Evolutionary conservation across 1,140 invertebrate genomes (phyloP).

Genomic region (Telenomus remus): DNA sequence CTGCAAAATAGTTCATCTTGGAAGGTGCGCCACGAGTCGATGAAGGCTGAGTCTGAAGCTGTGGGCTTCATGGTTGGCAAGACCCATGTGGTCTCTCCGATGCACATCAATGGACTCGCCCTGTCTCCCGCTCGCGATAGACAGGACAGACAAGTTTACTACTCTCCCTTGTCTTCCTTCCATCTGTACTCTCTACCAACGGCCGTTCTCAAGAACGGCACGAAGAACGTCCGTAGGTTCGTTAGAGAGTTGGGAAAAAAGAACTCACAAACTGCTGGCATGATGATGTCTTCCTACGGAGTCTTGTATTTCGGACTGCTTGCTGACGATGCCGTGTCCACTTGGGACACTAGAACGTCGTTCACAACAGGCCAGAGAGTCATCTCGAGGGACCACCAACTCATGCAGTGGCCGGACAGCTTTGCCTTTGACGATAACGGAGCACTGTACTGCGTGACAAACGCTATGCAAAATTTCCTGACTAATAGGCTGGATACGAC

Average conservation of each 20-base stretch:
- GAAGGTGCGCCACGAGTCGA: constrained; percentile 81
- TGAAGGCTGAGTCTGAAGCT: constrained; percentile 78
- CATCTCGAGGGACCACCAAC: constrained; percentile 79
- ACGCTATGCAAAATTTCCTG: constrained; percentile 80
- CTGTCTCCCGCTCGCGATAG: constrained; percentile 78
- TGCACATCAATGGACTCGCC: constrained; percentile 81
- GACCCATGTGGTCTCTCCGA: constrained; percentile 73
- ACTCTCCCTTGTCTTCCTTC: constrained; percentile 79
- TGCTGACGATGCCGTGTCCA: constrained; percentile 79
- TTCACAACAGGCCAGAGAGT: constrained; percentile 76
- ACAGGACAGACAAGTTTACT: constrained; percentile 78
- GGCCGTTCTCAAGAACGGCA: constrained; percentile 75
- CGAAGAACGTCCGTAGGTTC: constrained; percentile 63
- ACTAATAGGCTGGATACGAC: constrained; percentile 75
- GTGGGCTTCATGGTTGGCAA: constrained; percentile 78
- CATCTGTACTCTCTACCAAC: constrained; percentile 79
- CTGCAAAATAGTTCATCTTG: constrained; percentile 78
- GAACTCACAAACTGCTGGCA: constrained; percentile 80
- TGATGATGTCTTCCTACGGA: constrained; percentile 82
- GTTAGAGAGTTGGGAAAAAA: constrained; percentile 79
- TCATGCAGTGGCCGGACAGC: constrained; percentile 83
- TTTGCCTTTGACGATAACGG: constrained; percentile 82
- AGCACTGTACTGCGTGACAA: constrained; percentile 80
- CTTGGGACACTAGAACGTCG: constrained; percentile 78
- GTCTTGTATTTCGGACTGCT: constrained; percentile 81